Percentiles rank a stretch among this genome's conserved stretches.
These are phyloP conservation scores for Notamacropus eugenii DNA, from an alignment of 2,797 vertebrate genomes.

Conservation along the genomic window DNA sequence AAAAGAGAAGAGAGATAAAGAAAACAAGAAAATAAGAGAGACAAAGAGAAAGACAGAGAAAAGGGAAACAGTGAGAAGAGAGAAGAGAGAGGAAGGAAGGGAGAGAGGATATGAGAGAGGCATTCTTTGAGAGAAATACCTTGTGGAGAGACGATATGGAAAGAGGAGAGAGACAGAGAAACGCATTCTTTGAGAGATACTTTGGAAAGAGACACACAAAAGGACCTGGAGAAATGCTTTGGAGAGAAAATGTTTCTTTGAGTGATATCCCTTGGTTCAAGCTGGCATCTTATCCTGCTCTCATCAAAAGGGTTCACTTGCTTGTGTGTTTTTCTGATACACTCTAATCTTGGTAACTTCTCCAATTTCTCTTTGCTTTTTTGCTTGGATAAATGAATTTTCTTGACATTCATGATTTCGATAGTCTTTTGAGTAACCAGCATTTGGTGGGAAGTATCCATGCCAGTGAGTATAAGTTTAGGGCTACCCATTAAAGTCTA, in stretches of 20 bases:
- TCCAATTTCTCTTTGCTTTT: background rate
- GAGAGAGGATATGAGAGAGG: too few species aligned
- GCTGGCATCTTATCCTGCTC: background rate
- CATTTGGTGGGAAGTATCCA: background rate
- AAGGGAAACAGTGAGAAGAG: background rate
- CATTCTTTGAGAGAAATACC: too few species aligned
- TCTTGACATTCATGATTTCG: background rate
- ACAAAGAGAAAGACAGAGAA: too few species aligned
- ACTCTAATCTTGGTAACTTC: background rate
- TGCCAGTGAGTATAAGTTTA: background rate
- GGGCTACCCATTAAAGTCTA: background rate
- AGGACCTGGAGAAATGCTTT: background rate
- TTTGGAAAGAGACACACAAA: background rate
- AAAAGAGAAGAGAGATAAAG: too few species aligned
- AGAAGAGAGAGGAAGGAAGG: background rate
- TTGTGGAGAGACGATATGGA: too few species aligned
- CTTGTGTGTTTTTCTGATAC: background rate
- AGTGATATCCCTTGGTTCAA: background rate
- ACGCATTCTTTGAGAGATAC: background rate
- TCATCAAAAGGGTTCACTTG: background rate
- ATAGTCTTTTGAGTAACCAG: background rate
- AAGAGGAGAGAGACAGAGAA: background rate
- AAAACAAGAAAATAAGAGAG: too few species aligned
- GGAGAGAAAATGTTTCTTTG: background rate
- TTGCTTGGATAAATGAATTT: background rate